Conservation (phyloP, 2,797 vertebrate species). For the Periparus ater region DNA sequence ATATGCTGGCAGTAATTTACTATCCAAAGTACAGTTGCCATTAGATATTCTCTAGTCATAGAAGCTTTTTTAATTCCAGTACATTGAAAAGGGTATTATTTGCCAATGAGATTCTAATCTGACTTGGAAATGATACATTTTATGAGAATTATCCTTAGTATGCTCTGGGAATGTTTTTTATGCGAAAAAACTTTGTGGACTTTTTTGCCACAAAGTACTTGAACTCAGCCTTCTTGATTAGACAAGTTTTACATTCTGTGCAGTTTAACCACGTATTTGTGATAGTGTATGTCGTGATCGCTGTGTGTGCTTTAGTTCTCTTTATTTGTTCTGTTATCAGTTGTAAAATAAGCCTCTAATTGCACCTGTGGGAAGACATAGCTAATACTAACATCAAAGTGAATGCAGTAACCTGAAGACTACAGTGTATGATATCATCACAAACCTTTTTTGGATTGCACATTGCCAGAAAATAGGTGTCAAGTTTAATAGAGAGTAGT, state of each 20-base stretch:
- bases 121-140: neutral
- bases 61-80: neutral
- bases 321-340: neutral
- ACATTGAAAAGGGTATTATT: neutral
- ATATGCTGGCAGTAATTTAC: neutral
- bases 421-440: neutral
- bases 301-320: neutral
- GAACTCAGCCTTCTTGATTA: neutral
- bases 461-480: neutral
- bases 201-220: neutral
- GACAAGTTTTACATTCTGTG: neutral
- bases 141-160: neutral
- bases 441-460: neutral
- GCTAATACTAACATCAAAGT: neutral
- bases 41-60: neutral
- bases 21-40: neutral
- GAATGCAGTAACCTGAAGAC: neutral
- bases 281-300: neutral
- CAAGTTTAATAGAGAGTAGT: neutral
- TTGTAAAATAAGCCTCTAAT: conserved; percentile 28
- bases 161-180: neutral
- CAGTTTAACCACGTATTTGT: neutral
- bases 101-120: neutral
- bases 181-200: neutral
- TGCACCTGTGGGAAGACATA: neutral